Percentiles rank a stretch among this genome's conserved stretches.
These are phyloP conservation scores for Phalloptychus januarius DNA, from an alignment of 2,797 vertebrate species.

Conservation along the genomic window DNA sequence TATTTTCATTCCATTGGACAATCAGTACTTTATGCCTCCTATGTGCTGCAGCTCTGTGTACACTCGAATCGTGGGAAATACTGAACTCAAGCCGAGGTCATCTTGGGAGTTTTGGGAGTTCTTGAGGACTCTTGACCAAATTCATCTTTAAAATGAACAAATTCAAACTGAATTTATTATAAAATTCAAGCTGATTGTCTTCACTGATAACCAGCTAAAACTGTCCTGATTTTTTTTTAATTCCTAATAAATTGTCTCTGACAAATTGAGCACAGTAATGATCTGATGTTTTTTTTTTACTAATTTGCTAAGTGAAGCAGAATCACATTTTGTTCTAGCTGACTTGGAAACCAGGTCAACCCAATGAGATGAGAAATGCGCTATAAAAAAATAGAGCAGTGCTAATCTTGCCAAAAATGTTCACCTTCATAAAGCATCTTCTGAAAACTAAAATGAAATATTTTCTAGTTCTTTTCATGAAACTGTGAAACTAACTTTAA, in stretches of 20 bases:
- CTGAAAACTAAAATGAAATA: neutral
- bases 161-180: neutral
- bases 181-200: neutral
- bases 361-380: slow-evolving; percentile 49
- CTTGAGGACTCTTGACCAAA: neutral
- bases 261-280: neutral
- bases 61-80: slow-evolving; percentile 56
- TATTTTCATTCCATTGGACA: slow-evolving; percentile 49
- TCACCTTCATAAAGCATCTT: neutral
- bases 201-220: neutral
- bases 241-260: neutral
- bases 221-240: neutral
- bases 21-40: slow-evolving; percentile 33
- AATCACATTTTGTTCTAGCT: slow-evolving; percentile 61
- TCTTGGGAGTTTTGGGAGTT: neutral
- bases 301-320: slow-evolving; percentile 48
- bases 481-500: neutral
- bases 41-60: slow-evolving; percentile 27
- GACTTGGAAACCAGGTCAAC: slow-evolving; percentile 73
- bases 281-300: slow-evolving; percentile 15
- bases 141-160: neutral
- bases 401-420: slow-evolving; percentile 8
- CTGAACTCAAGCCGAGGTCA: neutral
- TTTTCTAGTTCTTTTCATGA: neutral
- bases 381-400: slow-evolving; percentile 12